A percentile compares a stretch with the other conserved stretches of the same genome.
phyloP scores from a whole-genome alignment of 2,888 invertebrate genomes.

The Agrilus biguttatus region DNA sequence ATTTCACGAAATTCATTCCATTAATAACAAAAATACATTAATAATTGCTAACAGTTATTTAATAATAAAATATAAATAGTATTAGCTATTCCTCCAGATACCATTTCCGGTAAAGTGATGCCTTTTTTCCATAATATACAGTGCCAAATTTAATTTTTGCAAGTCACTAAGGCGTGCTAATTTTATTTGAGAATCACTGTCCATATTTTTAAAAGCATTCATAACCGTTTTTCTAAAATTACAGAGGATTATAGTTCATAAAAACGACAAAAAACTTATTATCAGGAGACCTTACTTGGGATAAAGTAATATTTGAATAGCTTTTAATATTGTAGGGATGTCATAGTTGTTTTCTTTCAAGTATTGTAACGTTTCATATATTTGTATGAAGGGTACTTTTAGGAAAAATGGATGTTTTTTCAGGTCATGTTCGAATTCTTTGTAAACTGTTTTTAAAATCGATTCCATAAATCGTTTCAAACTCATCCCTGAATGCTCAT shows the following conservation, averaged over 20 bases:
- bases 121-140: conserved; percentile 58
- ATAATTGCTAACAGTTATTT: no score
- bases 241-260: conserved; percentile 4
- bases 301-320: conserved; percentile 53
- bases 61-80: no score
- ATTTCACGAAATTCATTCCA: no score
- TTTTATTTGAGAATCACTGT: conserved; percentile 10
- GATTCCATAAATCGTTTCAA: conserved; percentile 29
- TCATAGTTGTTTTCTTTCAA: conserved; percentile 36
- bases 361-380: conserved; percentile 43
- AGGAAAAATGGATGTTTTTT: conserved; percentile 49
- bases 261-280: conserved; percentile 1
- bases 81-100: conserved; percentile 36
- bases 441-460: conserved; percentile 22
- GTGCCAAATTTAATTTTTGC: conserved; percentile 46
- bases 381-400: conserved; percentile 41
- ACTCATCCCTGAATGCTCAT: conserved; percentile 36
- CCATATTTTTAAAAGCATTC: conserved; percentile 15
- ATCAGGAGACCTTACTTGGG: conserved; percentile 39
- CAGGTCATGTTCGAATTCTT: conserved; percentile 27
- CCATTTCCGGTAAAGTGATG: conserved; percentile 65
- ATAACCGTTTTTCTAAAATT: conserved; percentile 22
- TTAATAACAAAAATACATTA: no score
- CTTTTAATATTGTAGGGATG: conserved; percentile 39
- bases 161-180: conserved; percentile 16